Evolutionary conservation across 2,797 vertebrate species (phyloP), one percentile per base, ranked within the genome.

Genomic region (Crocodylus rhombifer): DNA sequence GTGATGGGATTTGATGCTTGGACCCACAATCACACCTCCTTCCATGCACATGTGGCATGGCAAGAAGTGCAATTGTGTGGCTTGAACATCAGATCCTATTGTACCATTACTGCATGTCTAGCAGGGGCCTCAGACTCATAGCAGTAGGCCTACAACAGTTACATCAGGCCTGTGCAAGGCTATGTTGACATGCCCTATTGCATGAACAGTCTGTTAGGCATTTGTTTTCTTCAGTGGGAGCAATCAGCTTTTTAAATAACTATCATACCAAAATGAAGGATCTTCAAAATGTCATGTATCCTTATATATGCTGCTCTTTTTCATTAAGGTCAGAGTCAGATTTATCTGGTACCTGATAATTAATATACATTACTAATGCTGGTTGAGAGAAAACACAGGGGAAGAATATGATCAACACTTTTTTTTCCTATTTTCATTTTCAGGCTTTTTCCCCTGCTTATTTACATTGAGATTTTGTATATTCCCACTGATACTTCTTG

Each of bases 71-170:
- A 51, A 51, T 10, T 51, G 42, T 11, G 42, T 51, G 42, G 42
- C 9, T 51, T 51, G 42, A 9, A 51, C 42, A 51, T 51, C 42
- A 51, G 42, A 51, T 11, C 10, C 42, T 51, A 51, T 51, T 51
- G 42, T 9, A 51, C 42, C 42, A 51, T 51, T 51, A 51, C 42
- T 51, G 42, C 42, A 51, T 51, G 42, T 51, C 42, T 51, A 9
- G 42, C 42, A 51, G 42, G 42, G 42, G 42, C 42, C 42, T 51
- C 42, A 51, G 51, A 3, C 28, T 60, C 33, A 56, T 4, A 3
- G 17, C 20, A 23, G 57, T 2, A n/a, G 4, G 13, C 3, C 1
- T 1, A 14, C 77, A 11, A 56, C 9, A 18, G 5, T 56, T 14
- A 55, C 25, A 10, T 67, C 21, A 78, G 26, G 1, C 12, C 16